Conservation (phyloP, 2,113 vertebrate genomes). For the Calyptommatus sinebrachiatus region DNA sequence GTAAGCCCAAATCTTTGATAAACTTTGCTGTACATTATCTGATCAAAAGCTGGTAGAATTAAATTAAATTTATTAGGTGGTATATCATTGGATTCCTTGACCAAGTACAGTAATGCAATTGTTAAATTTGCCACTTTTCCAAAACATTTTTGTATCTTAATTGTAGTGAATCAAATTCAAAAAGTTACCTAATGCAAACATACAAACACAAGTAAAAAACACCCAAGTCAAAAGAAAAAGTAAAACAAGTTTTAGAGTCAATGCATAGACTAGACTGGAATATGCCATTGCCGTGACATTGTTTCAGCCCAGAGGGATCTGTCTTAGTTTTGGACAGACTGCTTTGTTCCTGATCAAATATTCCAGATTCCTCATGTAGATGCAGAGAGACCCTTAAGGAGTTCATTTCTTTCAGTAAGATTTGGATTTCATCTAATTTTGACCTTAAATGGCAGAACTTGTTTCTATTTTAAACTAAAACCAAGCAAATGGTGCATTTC, state of each 20-base stretch:
- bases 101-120: constrained; percentile 25
- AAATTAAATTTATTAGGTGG: not conserved
- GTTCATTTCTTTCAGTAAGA: not conserved
- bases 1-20: too few species aligned
- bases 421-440: constrained; percentile 29
- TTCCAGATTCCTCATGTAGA: too few species aligned
- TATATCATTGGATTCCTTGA: constrained; percentile 37
- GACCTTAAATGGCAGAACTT: constrained; percentile 5
- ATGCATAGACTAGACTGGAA: not conserved
- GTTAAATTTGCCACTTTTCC: constrained; percentile 13
- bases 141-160: not conserved
- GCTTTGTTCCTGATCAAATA: not conserved
- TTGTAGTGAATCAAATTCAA: constrained; percentile 34
- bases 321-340: too few species aligned
- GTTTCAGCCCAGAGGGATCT: too few species aligned
- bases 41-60: too few species aligned
- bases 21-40: too few species aligned
- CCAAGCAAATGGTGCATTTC: not conserved
- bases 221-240: not conserved
- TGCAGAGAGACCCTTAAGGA: too few species aligned
- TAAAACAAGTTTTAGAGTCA: not conserved
- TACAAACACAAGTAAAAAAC: not conserved
- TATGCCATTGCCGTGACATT: too few species aligned
- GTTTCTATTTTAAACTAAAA: not conserved
- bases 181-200: not conserved